A percentile compares a stretch with the other conserved stretches of the same genome.
Conservation (phyloP, 2,113 vertebrate species). For the Colaptes auratus region DNA sequence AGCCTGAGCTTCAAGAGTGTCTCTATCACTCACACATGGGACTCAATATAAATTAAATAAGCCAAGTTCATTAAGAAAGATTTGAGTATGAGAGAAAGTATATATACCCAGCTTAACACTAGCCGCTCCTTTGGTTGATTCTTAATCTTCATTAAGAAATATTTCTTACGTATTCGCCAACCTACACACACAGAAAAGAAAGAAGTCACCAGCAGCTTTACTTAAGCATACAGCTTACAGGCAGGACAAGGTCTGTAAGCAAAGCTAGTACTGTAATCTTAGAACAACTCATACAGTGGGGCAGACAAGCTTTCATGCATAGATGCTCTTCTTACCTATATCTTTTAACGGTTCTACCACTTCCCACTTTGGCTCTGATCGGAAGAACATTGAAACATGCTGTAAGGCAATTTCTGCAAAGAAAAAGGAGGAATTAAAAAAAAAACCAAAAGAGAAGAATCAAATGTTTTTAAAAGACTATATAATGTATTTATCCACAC, state of each 20-base stretch:
- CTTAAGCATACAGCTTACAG: background rate
- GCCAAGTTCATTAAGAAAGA: background rate
- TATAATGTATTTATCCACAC: background rate
- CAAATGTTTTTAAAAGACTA: background rate
- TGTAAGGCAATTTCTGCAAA: constrained; percentile 94
- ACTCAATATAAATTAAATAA: background rate
- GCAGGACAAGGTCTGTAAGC: background rate
- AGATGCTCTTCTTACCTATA: constrained; percentile 83
- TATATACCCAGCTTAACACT: constrained; percentile 92
- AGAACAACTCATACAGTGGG: background rate
- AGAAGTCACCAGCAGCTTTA: background rate
- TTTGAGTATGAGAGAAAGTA: background rate
- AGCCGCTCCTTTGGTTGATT: constrained; percentile 93
- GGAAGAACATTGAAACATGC: constrained; percentile 99
- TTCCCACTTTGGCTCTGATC: constrained; percentile 96
- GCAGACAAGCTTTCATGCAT: background rate
- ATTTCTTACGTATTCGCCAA: constrained; percentile 96
- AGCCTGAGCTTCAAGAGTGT: background rate
- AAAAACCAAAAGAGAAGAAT: background rate
- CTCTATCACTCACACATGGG: background rate
- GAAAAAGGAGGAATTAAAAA: background rate
- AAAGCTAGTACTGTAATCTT: background rate
- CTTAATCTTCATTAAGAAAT: constrained; percentile 94
- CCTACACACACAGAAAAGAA: constrained; percentile 73
- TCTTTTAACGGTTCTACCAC: constrained; percentile 94